A percentile compares a stretch with the other conserved stretches of the same genome.
Evolutionary conservation across 2,797 vertebrate genomes (phyloP).

Genomic region (Lacerta viridis): DNA sequence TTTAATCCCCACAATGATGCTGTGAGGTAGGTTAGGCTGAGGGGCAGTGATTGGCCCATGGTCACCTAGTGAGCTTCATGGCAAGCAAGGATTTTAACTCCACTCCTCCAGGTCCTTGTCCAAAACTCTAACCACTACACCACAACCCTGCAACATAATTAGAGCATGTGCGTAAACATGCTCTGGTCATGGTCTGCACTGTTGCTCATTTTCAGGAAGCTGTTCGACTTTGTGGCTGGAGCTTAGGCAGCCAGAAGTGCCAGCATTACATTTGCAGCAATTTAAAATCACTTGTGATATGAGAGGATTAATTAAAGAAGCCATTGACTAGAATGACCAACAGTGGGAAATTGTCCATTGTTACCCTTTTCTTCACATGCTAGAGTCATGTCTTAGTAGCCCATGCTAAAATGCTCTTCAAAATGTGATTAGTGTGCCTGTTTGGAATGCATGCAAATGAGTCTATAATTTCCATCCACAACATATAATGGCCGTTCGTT

Average conservation of each 20-base stretch:
- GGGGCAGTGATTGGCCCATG: neutral
- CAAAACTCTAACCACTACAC: neutral
- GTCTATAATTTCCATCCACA: neutral
- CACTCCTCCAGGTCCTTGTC: neutral
- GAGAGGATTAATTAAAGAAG: constrained; percentile 14
- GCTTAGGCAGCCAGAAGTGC: neutral
- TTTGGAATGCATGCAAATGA: constrained; percentile 34
- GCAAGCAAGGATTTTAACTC: neutral
- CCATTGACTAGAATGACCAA: neutral
- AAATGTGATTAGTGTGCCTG: constrained; percentile 33
- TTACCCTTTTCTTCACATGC: neutral
- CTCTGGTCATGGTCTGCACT: neutral
- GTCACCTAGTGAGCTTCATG: neutral
- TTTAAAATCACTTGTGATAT: constrained; percentile 1
- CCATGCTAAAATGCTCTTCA: constrained; percentile 31
- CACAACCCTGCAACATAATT: no score
- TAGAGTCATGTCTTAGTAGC: neutral
- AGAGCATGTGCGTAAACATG: no score
- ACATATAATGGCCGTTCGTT: neutral
- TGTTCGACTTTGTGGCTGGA: neutral
- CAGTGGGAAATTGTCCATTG: constrained; percentile 10
- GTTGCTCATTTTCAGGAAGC: constrained; percentile 18
- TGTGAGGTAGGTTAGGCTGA: neutral
- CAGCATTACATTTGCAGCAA: constrained; percentile 8
- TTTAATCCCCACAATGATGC: no score